Base-by-base conservation (phyloP, 1,140 invertebrate genomes). In the Elymnias hypermnestra region DNA sequence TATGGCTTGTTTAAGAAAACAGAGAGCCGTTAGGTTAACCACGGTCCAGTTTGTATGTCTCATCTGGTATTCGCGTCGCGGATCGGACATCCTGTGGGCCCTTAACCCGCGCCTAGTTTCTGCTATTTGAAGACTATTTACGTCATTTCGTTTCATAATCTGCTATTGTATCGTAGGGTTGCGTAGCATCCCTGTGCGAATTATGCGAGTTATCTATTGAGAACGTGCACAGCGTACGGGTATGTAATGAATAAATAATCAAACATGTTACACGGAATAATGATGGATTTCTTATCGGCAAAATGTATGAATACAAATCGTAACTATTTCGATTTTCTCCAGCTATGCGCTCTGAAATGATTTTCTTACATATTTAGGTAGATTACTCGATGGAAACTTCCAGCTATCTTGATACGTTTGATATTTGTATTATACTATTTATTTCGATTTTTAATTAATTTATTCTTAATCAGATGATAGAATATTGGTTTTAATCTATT, bases 111-210 rank as follows among this genome's bases (percentile, higher is more conserved):
- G 72, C 63, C 71, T 60, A 69, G 69, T 81, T 83, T 76, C 73
- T 72, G 53, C 63, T 71, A 72, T 72, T 75, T 53, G 56, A 70
- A 55, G 63, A 76, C 76, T 82, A 81, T 83, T 83, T 79, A 79
- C 75, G 77, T 79, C 76, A 68, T 83, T 85, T 77, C 67, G 67
- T 75, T 79, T 79, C 69, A 85, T 85, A 85, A 83, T 83, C 77
- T 77, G 71, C 71, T 72, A 79, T 85, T 81, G 78, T 85, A 83
- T 79, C 58, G 74, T 57, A 39, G n/a, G 64, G 65, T 57, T 73
- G 57, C 76, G 62, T 63, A 58, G 62, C 69, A 55, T 72, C 70
- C 75, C 71, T 72, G 59, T 65, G 67, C 79, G 76, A 85, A 77
- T 81, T 82, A 83, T 82, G 66, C 70, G 64, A 77, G 75, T 76